Base-by-base conservation (phyloP, 2,113 vertebrate species). In the Spermophilus dauricus region DNA sequence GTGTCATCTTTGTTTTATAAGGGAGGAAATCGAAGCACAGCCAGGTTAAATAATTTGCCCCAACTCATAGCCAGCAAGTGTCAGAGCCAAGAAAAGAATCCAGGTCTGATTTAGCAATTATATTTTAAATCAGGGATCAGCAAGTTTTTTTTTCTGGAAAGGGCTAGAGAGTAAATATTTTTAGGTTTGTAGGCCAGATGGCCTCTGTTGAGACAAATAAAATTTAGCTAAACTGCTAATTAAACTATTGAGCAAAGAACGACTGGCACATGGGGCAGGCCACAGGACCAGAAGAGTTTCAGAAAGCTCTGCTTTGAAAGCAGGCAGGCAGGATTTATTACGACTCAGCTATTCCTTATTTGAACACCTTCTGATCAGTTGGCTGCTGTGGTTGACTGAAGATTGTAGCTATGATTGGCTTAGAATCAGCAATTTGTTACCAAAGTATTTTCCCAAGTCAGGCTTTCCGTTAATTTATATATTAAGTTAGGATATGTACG, bases 121-220 rank as follows among this genome's bases (percentile, higher is more conserved):
- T 18, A 73, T 45, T 82, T 85, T 69, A 86, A 93, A 70, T 91
- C 73, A 91, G 77, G 72, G 37, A 75, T 69, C 75, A 76, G 84
- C 51, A 42, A 28, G 28, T 20, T 53, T 53, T 34, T 34, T 73
- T 78, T 93, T 88, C 77, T 77, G 72, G 67, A 81, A 89, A 95
- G 58, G 37, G 30, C 16, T 13, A 30, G 39, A 86, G 20, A 84
- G 8, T 63, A 18, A 24, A 13, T 24, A 89, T 22, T 94, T 82
- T 32, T 53, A 65, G 90, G 30, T 4, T 65, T 37, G 8, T 72
- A 39, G 30, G n/a, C 34, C 48, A 72, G 14, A 88, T 24, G 17
- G 42, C 48, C 8, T 86, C 81, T 93, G 37, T 56, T 83, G 24
- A 85, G 61, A 85, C 58, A 95, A 92, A 96, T 24, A 70, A 34